phyloP scores from a whole-genome alignment of 64 coral and sea anemone species.

The Hydrozoanthus tunicans region DNA sequence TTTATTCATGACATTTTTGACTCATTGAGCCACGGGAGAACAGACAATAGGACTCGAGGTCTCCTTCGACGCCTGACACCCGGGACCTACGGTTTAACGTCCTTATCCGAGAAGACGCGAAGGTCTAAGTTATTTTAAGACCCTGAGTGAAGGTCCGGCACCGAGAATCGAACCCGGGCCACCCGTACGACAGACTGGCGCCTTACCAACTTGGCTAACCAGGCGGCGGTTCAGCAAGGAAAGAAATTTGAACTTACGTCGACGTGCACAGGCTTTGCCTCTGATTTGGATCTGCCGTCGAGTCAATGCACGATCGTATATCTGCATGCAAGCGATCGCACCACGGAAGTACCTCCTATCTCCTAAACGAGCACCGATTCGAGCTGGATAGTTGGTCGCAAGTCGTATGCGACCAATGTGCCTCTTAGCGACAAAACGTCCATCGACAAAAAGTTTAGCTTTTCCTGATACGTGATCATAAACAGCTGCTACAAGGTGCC shows the following conservation, averaged over 20 bases:
- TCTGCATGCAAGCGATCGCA: constrained; percentile 71
- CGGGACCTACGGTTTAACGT: too few relatives aligned
- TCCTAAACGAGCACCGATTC: constrained; percentile 66
- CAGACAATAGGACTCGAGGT: too few relatives aligned
- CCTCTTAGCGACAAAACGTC: constrained; percentile 35
- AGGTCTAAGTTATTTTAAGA: too few relatives aligned
- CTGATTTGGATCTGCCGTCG: constrained; percentile 52
- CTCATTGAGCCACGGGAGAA: too few relatives aligned
- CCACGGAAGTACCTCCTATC: constrained; percentile 66
- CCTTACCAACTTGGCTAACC: too few relatives aligned
- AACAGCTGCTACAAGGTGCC: constrained; percentile 63
- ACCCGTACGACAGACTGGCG: neutral
- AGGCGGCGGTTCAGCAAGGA: neutral
- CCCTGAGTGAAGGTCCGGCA: too few relatives aligned
- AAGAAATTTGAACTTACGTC: constrained; percentile 29
- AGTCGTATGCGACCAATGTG: constrained; percentile 63
- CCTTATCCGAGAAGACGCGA: too few relatives aligned
- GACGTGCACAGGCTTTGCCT: constrained; percentile 54
- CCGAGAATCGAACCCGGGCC: too few relatives aligned
- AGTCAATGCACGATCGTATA: constrained; percentile 58
- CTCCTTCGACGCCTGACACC: too few relatives aligned
- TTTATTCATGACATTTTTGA: too few relatives aligned
- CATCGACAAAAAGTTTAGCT: constrained; percentile 68
- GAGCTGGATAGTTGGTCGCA: constrained; percentile 67
- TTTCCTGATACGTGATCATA: constrained; percentile 56